Evolutionary conservation across 2,113 vertebrate species (phyloP).

Genomic region (Phainopepla nitens): DNA sequence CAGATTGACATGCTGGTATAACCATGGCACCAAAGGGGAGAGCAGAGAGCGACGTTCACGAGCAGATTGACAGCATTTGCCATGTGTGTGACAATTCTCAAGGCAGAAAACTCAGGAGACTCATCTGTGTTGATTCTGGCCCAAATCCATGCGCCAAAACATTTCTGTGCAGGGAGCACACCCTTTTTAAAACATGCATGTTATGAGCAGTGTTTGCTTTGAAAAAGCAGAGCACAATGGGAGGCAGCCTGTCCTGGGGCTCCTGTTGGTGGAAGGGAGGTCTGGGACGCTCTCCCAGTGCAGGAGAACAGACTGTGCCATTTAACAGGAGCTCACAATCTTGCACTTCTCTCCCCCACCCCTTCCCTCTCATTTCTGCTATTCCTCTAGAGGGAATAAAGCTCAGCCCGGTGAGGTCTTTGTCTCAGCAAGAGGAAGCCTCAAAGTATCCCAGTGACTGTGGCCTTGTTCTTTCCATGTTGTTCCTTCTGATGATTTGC

Average conservation of each 20-base stretch:
- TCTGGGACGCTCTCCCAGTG: neutral
- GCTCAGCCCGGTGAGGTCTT: neutral
- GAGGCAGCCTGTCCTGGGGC: neutral
- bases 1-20: neutral
- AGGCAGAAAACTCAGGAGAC: neutral
- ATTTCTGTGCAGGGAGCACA: neutral
- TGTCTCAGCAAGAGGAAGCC: neutral
- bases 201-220: slow-evolving; percentile 27
- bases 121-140: slow-evolving; percentile 31
- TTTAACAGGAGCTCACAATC: neutral
- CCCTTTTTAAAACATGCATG: neutral
- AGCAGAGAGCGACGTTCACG: neutral
- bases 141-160: neutral
- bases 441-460: neutral
- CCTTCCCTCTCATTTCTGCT: neutral
- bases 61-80: neutral
- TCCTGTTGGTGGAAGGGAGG: too few relatives aligned
- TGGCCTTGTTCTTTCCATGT: neutral
- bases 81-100: neutral
- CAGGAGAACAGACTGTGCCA: neutral
- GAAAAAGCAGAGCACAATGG: neutral
- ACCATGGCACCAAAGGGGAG: neutral
- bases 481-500: slow-evolving; percentile 6
- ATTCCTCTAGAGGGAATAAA: neutral
- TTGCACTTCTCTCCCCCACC: neutral